Percentiles rank a stretch among this genome's conserved stretches.
Evolutionary conservation across 2,797 vertebrate species (phyloP).

Genomic region (Poeciliopsis gracilis): DNA sequence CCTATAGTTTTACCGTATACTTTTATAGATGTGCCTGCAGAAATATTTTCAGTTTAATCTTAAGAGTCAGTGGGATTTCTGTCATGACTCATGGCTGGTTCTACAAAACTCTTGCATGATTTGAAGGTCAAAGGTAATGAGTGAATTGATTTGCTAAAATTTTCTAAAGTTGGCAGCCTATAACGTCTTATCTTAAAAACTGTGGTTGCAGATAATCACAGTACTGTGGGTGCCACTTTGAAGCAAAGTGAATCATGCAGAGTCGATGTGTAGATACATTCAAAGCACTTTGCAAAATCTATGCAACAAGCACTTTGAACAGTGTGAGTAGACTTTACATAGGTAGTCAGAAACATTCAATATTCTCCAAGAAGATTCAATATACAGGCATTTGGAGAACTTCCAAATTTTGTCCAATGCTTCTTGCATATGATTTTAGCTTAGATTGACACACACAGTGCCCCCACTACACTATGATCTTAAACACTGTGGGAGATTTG

Average conservation of each 20-base stretch:
- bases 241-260: not conserved
- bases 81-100: not conserved
- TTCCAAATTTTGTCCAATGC: conserved; percentile 15
- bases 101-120: not conserved
- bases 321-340: conserved; percentile 1
- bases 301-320: not conserved
- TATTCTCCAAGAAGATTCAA: conserved; percentile 7
- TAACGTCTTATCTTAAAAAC: not conserved
- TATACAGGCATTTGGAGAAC: conserved; percentile 15
- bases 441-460: conserved; percentile 25
- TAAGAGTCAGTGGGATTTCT: conserved; percentile 1
- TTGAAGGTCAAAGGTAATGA: not conserved
- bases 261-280: not conserved
- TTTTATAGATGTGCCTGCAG: not conserved
- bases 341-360: conserved; percentile 15
- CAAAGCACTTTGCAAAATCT: conserved; percentile 9
- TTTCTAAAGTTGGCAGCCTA: not conserved
- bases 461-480: conserved; percentile 19
- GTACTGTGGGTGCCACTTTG: not conserved
- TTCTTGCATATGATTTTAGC: conserved; percentile 2
- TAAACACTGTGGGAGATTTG: conserved; percentile 1
- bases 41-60: not conserved
- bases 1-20: not conserved
- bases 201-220: not conserved
- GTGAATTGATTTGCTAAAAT: not conserved